These are phyloP conservation scores for Barbus barbus DNA, from an alignment of 2,113 vertebrate genomes.

Conservation along the genomic window DNA sequence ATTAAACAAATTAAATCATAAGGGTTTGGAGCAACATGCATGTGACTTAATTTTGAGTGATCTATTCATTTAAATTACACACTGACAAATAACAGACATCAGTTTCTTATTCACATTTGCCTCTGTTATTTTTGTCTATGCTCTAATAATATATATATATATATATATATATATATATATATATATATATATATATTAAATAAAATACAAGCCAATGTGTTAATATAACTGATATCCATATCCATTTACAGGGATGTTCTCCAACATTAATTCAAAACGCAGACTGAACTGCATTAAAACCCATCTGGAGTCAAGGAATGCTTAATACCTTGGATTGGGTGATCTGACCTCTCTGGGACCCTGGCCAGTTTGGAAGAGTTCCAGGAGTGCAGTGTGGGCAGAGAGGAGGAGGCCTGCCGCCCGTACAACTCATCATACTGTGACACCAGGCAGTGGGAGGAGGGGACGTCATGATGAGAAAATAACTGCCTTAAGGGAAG, in stretches of 20 bases:
- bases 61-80: constrained; percentile 59
- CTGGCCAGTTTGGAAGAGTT: constrained; percentile 65
- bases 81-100: constrained; percentile 62
- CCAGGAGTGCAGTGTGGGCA: constrained; percentile 68
- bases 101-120: constrained; percentile 10
- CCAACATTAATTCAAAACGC: constrained; percentile 15
- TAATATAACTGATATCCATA: neutral
- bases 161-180: too few species aligned
- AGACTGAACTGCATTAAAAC: constrained; percentile 20
- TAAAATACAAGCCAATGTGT: neutral
- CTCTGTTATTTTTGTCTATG: neutral
- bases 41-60: neutral
- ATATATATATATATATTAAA: too few species aligned
- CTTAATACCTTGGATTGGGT: constrained; percentile 69
- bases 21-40: neutral
- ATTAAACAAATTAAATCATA: neutral
- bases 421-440: constrained; percentile 76
- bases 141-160: too few species aligned
- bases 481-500: constrained; percentile 74
- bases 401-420: constrained; percentile 46
- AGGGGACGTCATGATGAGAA: constrained; percentile 66
- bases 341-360: constrained; percentile 75
- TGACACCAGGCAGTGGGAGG: constrained; percentile 68
- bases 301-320: constrained; percentile 26
- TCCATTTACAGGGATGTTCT: neutral